Evolutionary conservation across 2,113 vertebrate genomes (phyloP).

Genomic region (Origma solitaria): DNA sequence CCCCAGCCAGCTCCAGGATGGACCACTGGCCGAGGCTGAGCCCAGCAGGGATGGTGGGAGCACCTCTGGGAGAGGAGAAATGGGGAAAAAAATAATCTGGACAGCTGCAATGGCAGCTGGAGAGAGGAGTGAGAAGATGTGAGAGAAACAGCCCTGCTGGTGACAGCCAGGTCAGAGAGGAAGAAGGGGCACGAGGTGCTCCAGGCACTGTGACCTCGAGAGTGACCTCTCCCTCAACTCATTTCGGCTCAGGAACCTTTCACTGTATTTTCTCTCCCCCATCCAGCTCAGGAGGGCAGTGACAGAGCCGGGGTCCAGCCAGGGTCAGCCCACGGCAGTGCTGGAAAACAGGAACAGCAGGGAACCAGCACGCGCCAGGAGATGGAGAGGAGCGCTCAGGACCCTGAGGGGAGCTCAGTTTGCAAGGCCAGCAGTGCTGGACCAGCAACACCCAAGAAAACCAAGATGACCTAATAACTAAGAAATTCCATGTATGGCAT

Average conservation of each 20-base stretch:
- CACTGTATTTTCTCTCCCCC: not conserved
- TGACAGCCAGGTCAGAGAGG: not conserved
- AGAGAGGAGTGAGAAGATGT: not conserved
- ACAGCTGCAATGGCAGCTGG: not conserved
- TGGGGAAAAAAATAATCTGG: not conserved
- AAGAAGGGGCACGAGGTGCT: not conserved
- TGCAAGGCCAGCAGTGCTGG: not conserved
- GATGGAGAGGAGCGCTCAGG: not conserved
- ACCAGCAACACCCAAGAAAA: not conserved
- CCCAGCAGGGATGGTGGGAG: not conserved
- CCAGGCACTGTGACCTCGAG: not conserved
- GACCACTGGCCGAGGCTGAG: not conserved
- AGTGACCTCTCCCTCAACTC: not conserved
- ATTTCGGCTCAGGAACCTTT: rapidly evolving
- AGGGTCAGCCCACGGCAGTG: not conserved
- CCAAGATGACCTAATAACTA: not conserved
- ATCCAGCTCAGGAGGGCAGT: not conserved
- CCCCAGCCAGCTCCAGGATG: not conserved
- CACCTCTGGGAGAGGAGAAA: not conserved
- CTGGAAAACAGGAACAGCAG: not conserved
- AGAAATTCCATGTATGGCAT: not conserved
- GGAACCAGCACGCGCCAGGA: not conserved
- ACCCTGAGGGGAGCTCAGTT: not conserved
- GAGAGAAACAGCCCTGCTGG: not conserved
- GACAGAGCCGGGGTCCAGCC: not conserved